A percentile compares a stretch with the other conserved stretches of the same genome.
phyloP scores from a whole-genome alignment of 2,797 vertebrate species.

The Lemur catta region DNA sequence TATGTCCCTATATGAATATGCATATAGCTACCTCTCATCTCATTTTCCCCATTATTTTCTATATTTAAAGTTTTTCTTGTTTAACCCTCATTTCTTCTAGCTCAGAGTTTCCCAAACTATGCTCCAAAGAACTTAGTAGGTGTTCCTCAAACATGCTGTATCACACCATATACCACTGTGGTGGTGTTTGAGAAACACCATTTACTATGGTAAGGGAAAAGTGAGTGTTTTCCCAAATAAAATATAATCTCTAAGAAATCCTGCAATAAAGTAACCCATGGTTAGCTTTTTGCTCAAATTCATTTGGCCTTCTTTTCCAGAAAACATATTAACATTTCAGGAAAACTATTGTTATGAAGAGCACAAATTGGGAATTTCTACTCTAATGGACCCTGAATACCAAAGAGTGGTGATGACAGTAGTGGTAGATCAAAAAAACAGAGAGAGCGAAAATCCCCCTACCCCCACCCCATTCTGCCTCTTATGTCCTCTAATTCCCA shows the following conservation, averaged over 20 bases:
- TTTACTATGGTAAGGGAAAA: background rate
- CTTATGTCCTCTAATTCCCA: background rate
- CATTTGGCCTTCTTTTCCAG: background rate
- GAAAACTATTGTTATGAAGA: background rate
- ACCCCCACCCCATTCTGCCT: too few relatives aligned
- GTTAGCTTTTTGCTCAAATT: slow-evolving; percentile 21
- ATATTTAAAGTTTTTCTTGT: background rate
- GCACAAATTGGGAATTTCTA: slow-evolving; percentile 2
- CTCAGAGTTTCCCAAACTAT: slow-evolving; percentile 11
- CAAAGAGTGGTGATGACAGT: background rate
- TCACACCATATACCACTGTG: background rate
- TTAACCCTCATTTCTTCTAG: background rate
- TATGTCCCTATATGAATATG: background rate
- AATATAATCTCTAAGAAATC: background rate
- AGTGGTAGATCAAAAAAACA: background rate
- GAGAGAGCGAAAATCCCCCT: background rate
- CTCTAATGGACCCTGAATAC: background rate
- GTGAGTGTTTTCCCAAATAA: background rate
- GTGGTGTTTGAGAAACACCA: background rate
- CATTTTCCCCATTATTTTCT: slow-evolving; percentile 21
- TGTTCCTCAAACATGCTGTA: background rate
- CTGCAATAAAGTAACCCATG: background rate
- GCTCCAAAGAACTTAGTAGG: background rate
- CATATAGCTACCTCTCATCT: background rate
- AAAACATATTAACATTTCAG: slow-evolving; percentile 1